These are phyloP conservation scores for Nomada ruficornis DNA, from an alignment of 2,888 invertebrate species.

Conservation along the genomic window DNA sequence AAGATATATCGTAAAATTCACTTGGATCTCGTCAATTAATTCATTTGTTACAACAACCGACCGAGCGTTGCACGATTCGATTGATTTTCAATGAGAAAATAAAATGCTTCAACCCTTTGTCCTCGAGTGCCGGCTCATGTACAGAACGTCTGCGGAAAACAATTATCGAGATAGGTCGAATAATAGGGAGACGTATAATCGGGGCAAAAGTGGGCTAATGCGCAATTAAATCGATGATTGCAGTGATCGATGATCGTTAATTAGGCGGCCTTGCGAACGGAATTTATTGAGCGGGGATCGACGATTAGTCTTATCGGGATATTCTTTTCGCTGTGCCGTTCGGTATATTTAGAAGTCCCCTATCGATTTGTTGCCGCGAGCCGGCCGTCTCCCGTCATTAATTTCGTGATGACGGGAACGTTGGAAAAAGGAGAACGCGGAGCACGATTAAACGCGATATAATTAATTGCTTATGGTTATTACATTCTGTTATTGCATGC, in stretches of 20 bases:
- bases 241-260: constrained; percentile 28
- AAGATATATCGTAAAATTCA: too few species aligned
- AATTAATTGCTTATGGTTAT: background rate
- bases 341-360: constrained; percentile 22
- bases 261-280: background rate
- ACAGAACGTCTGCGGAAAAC: too few species aligned
- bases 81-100: too few species aligned
- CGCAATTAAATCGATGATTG: constrained; percentile 25
- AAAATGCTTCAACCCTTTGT: too few species aligned
- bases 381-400: constrained; percentile 11
- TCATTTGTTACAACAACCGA: too few species aligned
- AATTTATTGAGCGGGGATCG: constrained; percentile 12
- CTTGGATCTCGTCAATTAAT: too few species aligned
- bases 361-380: constrained; percentile 1
- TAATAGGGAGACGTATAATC: background rate
- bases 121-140: background rate
- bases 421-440: background rate
- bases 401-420: constrained; percentile 1
- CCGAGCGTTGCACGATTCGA: too few species aligned
- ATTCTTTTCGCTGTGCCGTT: constrained; percentile 13
- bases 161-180: background rate
- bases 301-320: constrained; percentile 20
- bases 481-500: too few species aligned
- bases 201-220: constrained; percentile 26
- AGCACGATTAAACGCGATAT: background rate